Conservation (phyloP, 2,888 invertebrate genomes). For the Philopedon plagiatum region DNA sequence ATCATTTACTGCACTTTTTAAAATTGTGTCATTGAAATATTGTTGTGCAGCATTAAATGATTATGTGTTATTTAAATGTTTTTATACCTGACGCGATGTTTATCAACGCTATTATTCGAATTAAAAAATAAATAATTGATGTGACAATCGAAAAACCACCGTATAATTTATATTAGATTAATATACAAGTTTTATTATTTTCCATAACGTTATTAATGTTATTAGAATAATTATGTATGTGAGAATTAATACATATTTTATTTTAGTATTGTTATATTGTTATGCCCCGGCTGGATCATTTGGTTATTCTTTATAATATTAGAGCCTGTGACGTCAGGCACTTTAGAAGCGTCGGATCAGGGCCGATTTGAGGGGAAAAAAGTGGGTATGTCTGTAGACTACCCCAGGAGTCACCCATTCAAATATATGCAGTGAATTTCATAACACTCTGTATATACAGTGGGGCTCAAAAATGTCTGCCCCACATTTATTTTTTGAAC, state of each 20-base stretch:
- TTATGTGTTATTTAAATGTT: background rate
- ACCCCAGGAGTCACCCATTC: too few relatives aligned
- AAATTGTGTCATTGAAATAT: background rate
- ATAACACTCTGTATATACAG: too few relatives aligned
- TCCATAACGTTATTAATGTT: background rate
- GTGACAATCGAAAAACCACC: background rate
- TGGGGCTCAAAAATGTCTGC: too few relatives aligned
- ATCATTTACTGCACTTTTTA: background rate
- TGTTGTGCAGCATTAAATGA: background rate
- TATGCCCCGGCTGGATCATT: too few relatives aligned
- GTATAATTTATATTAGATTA: slow-evolving; percentile 5
- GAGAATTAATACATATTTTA: background rate
- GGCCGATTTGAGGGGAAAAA: too few relatives aligned
- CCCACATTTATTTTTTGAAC: too few relatives aligned
- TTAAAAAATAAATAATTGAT: slow-evolving; percentile 12
- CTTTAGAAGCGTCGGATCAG: too few relatives aligned
- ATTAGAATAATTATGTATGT: background rate
- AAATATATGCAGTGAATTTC: too few relatives aligned
- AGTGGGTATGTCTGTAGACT: too few relatives aligned
- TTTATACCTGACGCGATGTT: background rate
- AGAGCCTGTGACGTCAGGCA: too few relatives aligned
- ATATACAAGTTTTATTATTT: background rate
- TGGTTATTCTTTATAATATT: too few relatives aligned
- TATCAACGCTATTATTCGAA: slow-evolving; percentile 7
- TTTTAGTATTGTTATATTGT: background rate